phyloP scores from a whole-genome alignment of 2,113 vertebrate species.

The Lamprotornis superbus region DNA sequence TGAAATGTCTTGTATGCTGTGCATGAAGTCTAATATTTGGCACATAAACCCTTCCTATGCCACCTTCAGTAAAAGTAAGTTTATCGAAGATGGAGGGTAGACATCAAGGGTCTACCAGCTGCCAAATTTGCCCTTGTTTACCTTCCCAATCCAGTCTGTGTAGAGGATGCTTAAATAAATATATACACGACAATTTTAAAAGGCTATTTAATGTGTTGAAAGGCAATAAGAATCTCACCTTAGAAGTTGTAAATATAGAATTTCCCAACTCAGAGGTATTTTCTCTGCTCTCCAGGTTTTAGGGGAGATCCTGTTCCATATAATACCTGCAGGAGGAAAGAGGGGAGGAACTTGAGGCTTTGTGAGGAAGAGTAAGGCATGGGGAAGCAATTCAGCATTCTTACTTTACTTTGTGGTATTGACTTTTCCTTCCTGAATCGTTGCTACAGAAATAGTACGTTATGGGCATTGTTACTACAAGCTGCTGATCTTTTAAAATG shows the following conservation, averaged over 20 bases:
- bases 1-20: background rate
- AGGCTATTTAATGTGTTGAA: background rate
- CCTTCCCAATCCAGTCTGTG: background rate
- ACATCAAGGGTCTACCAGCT: background rate
- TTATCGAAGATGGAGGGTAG: background rate
- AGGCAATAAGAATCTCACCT: background rate
- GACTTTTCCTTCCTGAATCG: background rate
- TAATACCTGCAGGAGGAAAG: background rate
- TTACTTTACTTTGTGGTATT: background rate
- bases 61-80: background rate
- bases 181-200: background rate
- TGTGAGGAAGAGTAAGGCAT: background rate
- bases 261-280: background rate
- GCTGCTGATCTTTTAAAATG: background rate
- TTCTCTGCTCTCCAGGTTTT: background rate
- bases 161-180: background rate
- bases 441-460: background rate
- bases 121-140: background rate
- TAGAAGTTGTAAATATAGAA: background rate
- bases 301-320: background rate
- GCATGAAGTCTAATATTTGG: background rate
- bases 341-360: background rate
- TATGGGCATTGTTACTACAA: background rate
- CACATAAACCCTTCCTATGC: background rate
- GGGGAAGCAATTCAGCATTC: background rate